phyloP scores from a whole-genome alignment of 2,888 invertebrate species.

The Laspeyria flexula region DNA sequence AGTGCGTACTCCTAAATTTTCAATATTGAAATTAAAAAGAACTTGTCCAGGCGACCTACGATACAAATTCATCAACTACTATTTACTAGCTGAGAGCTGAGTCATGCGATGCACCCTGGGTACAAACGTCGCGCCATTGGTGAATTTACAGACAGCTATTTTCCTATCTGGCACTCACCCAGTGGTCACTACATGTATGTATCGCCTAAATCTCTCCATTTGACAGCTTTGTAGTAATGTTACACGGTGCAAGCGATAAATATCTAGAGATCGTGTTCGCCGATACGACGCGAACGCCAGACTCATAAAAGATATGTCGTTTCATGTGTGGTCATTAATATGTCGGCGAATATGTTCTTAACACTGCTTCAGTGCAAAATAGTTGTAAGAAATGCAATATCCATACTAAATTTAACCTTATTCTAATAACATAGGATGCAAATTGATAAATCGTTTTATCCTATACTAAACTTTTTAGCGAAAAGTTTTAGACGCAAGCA shows the following conservation, averaged over 20 bases:
- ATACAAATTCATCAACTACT: conserved; percentile 34
- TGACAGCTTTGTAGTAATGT: conserved; percentile 40
- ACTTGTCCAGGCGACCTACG: no score
- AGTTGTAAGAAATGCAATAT: no score
- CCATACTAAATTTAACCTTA: no score
- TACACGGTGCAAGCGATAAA: conserved; percentile 36
- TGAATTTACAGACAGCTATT: conserved; percentile 51
- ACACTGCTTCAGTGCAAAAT: background rate
- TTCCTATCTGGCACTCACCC: conserved; percentile 65
- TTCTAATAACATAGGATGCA: no score
- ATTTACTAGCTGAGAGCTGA: conserved; percentile 29
- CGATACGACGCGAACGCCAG: conserved; percentile 10
- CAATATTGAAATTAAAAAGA: no score
- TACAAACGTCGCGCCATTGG: conserved; percentile 12
- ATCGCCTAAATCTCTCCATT: conserved; percentile 41
- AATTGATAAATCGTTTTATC: no score
- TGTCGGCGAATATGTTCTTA: conserved; percentile 1
- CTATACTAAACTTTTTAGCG: no score
- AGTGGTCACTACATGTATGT: conserved; percentile 49
- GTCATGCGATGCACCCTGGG: conserved; percentile 32
- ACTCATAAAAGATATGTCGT: conserved; percentile 22
- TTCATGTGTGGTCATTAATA: conserved; percentile 9
- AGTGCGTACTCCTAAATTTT: no score
- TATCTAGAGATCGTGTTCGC: conserved; percentile 18
- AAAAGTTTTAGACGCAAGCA: no score